These are phyloP conservation scores for Monopis laevigella DNA, from an alignment of 2,888 invertebrate species.

Conservation along the genomic window DNA sequence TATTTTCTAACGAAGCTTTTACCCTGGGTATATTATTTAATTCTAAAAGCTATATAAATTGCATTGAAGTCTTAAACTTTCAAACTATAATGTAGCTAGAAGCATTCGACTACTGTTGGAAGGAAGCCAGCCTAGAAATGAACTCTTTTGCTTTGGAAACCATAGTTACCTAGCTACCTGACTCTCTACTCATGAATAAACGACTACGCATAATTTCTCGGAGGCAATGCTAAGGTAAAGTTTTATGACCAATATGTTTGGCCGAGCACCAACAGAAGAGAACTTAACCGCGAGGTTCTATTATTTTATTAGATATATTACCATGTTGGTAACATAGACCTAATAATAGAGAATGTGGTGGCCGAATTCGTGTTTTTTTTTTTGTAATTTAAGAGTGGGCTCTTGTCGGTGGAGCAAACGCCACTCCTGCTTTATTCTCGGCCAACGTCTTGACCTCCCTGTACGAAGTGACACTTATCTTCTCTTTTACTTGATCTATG, in stretches of 20 bases:
- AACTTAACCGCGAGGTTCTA: not conserved
- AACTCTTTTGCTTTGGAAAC: constrained; percentile 10
- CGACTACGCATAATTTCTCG: constrained; percentile 10
- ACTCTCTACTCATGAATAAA: constrained; percentile 7
- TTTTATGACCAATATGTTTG: constrained; percentile 12
- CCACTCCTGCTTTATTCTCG: too few species aligned
- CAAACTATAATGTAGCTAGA: not conserved
- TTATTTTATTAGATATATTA: constrained; percentile 3
- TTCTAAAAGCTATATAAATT: not conserved
- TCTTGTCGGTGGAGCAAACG: too few species aligned
- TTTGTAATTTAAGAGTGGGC: too few species aligned
- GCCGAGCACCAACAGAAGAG: constrained; percentile 7
- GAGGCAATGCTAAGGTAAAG: constrained; percentile 7
- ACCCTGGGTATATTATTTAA: too few species aligned
- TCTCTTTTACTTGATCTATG: too few species aligned
- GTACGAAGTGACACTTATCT: too few species aligned
- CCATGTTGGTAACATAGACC: too few species aligned
- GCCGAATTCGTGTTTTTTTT: too few species aligned
- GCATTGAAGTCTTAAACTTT: not conserved
- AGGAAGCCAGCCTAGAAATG: constrained; percentile 10
- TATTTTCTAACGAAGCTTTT: too few species aligned
- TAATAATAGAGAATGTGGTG: too few species aligned
- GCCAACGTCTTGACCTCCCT: too few species aligned
- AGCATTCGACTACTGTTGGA: constrained; percentile 4
- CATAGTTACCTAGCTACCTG: constrained; percentile 2